Base-by-base conservation (phyloP, 2,888 invertebrate species). In the Syrphus vitripennis region DNA sequence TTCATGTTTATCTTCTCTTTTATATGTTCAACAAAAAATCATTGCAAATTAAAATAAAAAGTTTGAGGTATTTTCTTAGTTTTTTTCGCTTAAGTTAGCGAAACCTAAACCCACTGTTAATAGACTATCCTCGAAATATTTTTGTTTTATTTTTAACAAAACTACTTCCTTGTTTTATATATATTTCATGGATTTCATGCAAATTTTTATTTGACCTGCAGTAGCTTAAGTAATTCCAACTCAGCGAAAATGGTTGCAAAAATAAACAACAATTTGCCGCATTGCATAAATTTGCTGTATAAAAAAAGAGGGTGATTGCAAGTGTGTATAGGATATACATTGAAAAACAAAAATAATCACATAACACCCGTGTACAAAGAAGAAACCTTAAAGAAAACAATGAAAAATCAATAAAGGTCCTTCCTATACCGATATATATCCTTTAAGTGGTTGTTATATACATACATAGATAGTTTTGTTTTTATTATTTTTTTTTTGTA, bases 401-500 rank as follows among this genome's bases (percentile, higher is more conserved):
- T 71, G 63, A 50, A 72, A 82, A 86, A 86, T 86, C 86, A 82
- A 86, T 86, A 86, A 82, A 78, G 82, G 74, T 78, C 69, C 29
- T 65, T 24, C 59, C 59, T 42, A 16, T 42, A 42, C 4, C 4
- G 5, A 5, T 3, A 72, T 37, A 61, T 34, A 75, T 59, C 57
- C 61, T 34, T 48, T 6, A 59, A 50, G 59, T 14, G 21, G 45
- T 34, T 34, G 40, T 31, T 48, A 19, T n/a, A 37, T n/a, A 2
- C 5, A 2, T 29, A 16, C 12, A n/a, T 45, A 76, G 37, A 61
- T 29, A 45, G 26, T 67, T 34, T 69, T 16, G 7, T 6, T 31
- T 16, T 16, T 57, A 0, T 59, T 16, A 16, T 10, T 10, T 14
- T 24, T 48, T 24, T 53, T 50, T 50, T 21, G 3, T 4, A 16